Evolutionary conservation across 2,113 vertebrate genomes (phyloP).

Genomic region (Zingel zingel): DNA sequence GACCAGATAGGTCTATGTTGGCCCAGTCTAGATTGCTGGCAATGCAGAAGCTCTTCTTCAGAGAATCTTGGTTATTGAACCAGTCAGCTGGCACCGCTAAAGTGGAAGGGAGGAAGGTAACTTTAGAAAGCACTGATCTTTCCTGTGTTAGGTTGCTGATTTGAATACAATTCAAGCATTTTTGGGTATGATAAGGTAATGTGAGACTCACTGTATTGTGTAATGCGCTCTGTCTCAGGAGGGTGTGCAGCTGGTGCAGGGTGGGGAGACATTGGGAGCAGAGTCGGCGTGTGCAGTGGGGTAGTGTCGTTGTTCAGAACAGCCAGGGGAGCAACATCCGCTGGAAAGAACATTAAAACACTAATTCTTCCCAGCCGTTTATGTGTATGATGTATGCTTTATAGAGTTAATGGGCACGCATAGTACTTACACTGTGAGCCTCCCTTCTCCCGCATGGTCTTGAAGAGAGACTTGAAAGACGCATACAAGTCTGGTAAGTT

Average conservation of each 20-base stretch:
- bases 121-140: conserved; percentile 1
- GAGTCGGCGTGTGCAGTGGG: conserved; percentile 91
- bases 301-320: conserved; percentile 80
- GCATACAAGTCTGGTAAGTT: conserved; percentile 94
- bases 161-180: background rate
- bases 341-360: conserved; percentile 57
- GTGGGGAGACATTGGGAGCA: conserved; percentile 83
- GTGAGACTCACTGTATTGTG: conserved; percentile 69
- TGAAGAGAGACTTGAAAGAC: conserved; percentile 95
- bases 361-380: background rate
- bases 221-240: conserved; percentile 51
- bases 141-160: background rate
- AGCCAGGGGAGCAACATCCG: conserved; percentile 80
- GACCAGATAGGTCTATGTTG: conserved; percentile 93
- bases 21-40: conserved; percentile 96
- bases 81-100: conserved; percentile 92
- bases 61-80: conserved; percentile 93
- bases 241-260: conserved; percentile 43
- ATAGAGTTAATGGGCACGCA: background rate
- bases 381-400: background rate
- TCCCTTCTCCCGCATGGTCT: conserved; percentile 92
- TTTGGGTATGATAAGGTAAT: background rate
- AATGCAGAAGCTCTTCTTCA: conserved; percentile 97
- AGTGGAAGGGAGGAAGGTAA: conserved; percentile 14
- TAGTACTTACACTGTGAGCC: conserved; percentile 89